A percentile compares a stretch with the other conserved stretches of the same genome.
Evolutionary conservation across 2,888 invertebrate species (phyloP).

Genomic region (Serripes groenlandicus): DNA sequence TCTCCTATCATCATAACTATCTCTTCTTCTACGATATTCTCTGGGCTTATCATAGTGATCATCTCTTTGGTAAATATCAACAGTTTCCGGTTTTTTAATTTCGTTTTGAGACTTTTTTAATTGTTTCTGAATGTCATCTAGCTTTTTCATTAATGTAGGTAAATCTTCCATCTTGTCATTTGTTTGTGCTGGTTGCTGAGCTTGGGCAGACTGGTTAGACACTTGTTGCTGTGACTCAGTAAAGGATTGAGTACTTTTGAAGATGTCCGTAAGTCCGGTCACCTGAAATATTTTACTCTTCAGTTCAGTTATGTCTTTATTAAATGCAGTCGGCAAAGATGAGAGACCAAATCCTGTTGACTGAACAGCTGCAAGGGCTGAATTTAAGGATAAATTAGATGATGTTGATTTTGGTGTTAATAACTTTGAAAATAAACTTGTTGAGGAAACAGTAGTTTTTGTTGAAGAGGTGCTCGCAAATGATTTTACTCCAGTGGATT

Average conservation of each 20-base stretch:
- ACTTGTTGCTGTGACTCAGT: not conserved
- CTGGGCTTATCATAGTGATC: not conserved
- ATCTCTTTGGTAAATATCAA: not conserved
- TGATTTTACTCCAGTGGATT: not conserved
- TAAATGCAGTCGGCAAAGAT: not conserved
- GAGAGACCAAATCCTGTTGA: conserved; percentile 7
- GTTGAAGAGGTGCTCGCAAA: not conserved
- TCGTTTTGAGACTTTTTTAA: not conserved
- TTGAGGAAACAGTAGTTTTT: not conserved
- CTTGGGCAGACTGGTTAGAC: no score
- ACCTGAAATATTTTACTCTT: conserved; percentile 18
- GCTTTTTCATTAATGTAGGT: not conserved
- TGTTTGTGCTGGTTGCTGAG: not conserved
- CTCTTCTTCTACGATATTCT: not conserved
- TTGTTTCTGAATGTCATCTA: not conserved
- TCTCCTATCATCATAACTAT: not conserved
- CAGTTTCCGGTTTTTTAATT: not conserved
- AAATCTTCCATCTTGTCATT: not conserved
- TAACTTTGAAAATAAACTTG: no score
- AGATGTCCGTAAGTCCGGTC: not conserved
- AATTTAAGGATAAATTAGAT: not conserved
- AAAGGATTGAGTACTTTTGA: not conserved
- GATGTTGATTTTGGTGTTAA: no score
- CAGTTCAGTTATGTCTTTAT: conserved; percentile 2
- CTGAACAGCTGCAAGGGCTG: not conserved